phyloP scores from a whole-genome alignment of 2,113 vertebrate species.

The Psettodes erumei region DNA sequence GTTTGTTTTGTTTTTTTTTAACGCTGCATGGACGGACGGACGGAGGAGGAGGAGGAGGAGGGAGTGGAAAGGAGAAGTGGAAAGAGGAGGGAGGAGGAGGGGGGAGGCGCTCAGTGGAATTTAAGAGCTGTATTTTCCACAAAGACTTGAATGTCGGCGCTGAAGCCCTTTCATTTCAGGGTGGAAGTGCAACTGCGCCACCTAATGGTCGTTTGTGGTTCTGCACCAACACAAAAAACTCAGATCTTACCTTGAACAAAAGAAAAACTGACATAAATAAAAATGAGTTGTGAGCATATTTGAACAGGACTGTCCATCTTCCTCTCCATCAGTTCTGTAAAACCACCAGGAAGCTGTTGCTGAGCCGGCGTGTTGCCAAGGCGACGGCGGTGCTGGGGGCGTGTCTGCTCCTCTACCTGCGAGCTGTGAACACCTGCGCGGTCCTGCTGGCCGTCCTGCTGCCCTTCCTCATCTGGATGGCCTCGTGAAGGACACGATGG shows the following conservation, averaged over 20 bases:
- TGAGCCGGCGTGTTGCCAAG: slow-evolving; percentile 74
- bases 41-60: neutral
- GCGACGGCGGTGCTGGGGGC: slow-evolving; percentile 57
- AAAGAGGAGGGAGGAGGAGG: neutral
- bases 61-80: too few relatives aligned
- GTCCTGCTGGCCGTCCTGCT: slow-evolving; percentile 56
- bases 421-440: slow-evolving; percentile 28
- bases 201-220: neutral
- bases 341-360: slow-evolving; percentile 71
- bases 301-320: too few relatives aligned
- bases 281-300: too few relatives aligned
- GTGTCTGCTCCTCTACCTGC: slow-evolving; percentile 56
- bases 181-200: neutral
- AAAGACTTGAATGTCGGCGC: too few relatives aligned
- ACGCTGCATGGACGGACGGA: neutral
- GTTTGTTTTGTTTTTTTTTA: neutral
- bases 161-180: neutral
- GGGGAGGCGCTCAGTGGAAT: too few relatives aligned
- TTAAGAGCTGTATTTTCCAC: too few relatives aligned
- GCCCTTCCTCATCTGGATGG: slow-evolving; percentile 83
- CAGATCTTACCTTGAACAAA: too few relatives aligned
- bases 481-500: slow-evolving; percentile 61
- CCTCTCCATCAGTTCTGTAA: slow-evolving; percentile 80
- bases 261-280: too few relatives aligned
- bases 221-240: too few relatives aligned